Conservation (phyloP, 2,797 vertebrate species). For the Vultur gryphus region DNA sequence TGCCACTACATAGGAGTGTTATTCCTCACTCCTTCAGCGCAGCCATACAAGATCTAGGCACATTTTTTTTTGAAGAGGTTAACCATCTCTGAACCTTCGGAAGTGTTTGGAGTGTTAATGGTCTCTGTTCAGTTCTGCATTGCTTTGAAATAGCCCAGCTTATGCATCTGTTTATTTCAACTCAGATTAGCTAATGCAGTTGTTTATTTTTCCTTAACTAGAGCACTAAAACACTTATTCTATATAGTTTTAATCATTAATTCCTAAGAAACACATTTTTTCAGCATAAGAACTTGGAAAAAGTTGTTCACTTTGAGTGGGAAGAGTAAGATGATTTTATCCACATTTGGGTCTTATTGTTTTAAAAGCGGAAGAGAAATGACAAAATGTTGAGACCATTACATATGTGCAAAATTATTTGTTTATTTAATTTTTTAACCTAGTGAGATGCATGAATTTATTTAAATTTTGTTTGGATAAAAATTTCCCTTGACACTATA, state of each 20-base stretch:
- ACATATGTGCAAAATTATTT: conserved; percentile 25
- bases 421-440: conserved; percentile 6
- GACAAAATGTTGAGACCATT: conserved; percentile 14
- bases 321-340: conserved; percentile 42
- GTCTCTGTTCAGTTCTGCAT: conserved; percentile 6
- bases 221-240: conserved; percentile 20
- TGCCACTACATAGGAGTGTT: neutral
- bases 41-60: neutral
- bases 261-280: conserved; percentile 25
- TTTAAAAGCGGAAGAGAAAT: conserved; percentile 16
- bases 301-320: conserved; percentile 2
- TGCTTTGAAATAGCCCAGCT: conserved; percentile 21
- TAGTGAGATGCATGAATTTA: neutral
- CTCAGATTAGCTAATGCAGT: conserved; percentile 37
- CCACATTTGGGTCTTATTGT: conserved; percentile 36
- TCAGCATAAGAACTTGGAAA: conserved; percentile 18
- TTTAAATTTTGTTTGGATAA: conserved; percentile 30
- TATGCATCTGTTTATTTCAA: conserved; percentile 62
- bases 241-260: conserved; percentile 28
- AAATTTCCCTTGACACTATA: neutral
- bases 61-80: conserved; percentile 6
- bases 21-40: neutral
- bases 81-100: conserved; percentile 4
- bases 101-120: conserved; percentile 15
- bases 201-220: conserved; percentile 53